Percentiles rank a stretch among this genome's conserved stretches.
These are phyloP conservation scores for Scomber japonicus DNA, from an alignment of 2,113 vertebrate species.

Conservation along the genomic window DNA sequence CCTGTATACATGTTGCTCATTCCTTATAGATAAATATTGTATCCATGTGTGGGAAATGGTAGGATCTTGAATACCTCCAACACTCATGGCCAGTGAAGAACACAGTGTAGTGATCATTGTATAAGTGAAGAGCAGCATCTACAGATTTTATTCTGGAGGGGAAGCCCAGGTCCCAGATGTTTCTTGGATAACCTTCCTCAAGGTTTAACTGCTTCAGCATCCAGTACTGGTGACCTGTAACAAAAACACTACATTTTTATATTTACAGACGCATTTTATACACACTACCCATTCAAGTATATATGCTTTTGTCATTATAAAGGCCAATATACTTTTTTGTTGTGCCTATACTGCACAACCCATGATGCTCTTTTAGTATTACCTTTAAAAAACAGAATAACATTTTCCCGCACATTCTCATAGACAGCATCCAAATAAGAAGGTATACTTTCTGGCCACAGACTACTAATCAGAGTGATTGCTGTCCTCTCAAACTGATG, in stretches of 20 bases:
- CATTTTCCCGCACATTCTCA: constrained; percentile 55
- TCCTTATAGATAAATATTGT: too few relatives aligned
- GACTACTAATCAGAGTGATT: constrained; percentile 70
- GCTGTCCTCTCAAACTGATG: constrained; percentile 63
- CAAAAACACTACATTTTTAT: background rate
- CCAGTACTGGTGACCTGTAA: constrained; percentile 90
- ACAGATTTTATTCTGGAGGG: constrained; percentile 87
- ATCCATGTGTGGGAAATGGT: too few relatives aligned
- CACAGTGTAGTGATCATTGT: constrained; percentile 81
- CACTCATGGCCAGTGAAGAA: constrained; percentile 90
- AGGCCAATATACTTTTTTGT: background rate
- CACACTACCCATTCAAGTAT: background rate
- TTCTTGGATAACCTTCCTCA: constrained; percentile 87
- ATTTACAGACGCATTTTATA: background rate
- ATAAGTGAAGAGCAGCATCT: constrained; percentile 89
- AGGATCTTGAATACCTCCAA: constrained; percentile 87
- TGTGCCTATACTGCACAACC: background rate
- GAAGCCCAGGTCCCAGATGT: constrained; percentile 89
- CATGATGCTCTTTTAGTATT: constrained; percentile 2
- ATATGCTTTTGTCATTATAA: background rate
- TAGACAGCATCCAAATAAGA: constrained; percentile 71
- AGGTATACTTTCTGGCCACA: constrained; percentile 70
- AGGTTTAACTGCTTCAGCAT: constrained; percentile 85
- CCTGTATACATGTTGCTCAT: too few relatives aligned
- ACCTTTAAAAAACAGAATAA: constrained; percentile 79